Base-by-base conservation (phyloP, 2,888 invertebrate species). In the Pherbina coryleti region DNA sequence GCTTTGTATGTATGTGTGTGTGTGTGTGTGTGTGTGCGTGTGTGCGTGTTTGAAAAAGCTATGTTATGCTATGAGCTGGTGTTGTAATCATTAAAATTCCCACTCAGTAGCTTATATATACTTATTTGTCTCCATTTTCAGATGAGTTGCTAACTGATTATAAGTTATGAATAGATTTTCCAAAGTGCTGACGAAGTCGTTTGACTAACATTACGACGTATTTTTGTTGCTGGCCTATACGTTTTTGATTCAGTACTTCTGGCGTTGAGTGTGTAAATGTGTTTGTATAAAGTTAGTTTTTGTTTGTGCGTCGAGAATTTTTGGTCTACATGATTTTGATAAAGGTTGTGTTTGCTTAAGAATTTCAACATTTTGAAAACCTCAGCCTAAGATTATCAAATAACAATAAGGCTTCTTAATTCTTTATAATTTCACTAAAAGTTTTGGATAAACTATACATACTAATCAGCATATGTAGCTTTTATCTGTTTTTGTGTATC, bases 71-170 rank as follows among this genome's bases (percentile, higher is more conserved):
- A 25, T 44, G 11, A 31, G 64, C 14, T 8, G 5, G 28, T 28
- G 8, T 60, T 28, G 22, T 28, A 25, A 22, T 60, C 57, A 60
- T 66, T 66, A 19, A 66, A 66, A 37, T 66, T 34, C 28, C 37
- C 37, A 37, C 19, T 66, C 19, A 9, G 19, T 66, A 9, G n/a
- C 9, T n/a, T n/a, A n/a, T n/a, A n/a, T n/a, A n/a, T n/a, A n/a
- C n/a, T n/a, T n/a, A n/a, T n/a, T n/a, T n/a, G n/a, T n/a, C n/a
- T n/a, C n/a, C n/a, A n/a, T n/a, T 3, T 19, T 34, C 37, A 44
- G 66, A 66, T 66, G n/a, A 19, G 66, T 44, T 66, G 69, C 17
- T 69, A 69, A 69, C 69, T 51, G 51, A 69, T 51, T 28, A 51
- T 17, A 51, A 28, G 64, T 51, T 51, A 69, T 51, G 25, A 51